Conservation (phyloP, 2,888 invertebrate genomes). For the Drosophila pseudotalamancana region DNA sequence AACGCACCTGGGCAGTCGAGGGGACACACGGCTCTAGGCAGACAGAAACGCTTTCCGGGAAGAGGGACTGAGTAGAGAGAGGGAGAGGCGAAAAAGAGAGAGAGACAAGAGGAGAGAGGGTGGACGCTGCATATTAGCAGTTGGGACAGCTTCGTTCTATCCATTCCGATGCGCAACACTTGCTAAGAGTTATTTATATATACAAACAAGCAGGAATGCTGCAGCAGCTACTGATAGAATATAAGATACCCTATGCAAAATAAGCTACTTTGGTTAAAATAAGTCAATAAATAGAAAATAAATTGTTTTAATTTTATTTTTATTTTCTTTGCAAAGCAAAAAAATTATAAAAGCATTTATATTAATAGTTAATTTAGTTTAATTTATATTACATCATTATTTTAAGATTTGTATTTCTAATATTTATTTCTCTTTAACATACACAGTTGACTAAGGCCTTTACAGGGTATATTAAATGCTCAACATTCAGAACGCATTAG, state of each 20-base stretch:
- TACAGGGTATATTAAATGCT: constrained; percentile 47
- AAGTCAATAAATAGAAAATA: neutral
- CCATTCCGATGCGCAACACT: constrained; percentile 57
- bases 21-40: neutral
- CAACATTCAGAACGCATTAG: constrained; percentile 72
- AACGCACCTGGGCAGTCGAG: constrained; percentile 43
- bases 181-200: constrained; percentile 61
- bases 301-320: neutral
- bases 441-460: neutral
- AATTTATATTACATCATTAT: neutral
- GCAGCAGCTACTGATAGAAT: neutral
- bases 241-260: neutral
- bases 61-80: neutral
- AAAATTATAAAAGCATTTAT: neutral
- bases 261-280: neutral
- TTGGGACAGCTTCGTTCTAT: constrained; percentile 32
- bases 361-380: neutral
- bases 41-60: constrained; percentile 3
- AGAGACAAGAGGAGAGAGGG: neutral
- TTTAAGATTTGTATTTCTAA: neutral
- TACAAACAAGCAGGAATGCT: constrained; percentile 24
- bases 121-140: constrained; percentile 60
- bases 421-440: neutral
- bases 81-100: neutral
- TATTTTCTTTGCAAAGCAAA: no score